phyloP scores from a whole-genome alignment of 2,888 invertebrate genomes.

The Subacronicta megacephala region DNA sequence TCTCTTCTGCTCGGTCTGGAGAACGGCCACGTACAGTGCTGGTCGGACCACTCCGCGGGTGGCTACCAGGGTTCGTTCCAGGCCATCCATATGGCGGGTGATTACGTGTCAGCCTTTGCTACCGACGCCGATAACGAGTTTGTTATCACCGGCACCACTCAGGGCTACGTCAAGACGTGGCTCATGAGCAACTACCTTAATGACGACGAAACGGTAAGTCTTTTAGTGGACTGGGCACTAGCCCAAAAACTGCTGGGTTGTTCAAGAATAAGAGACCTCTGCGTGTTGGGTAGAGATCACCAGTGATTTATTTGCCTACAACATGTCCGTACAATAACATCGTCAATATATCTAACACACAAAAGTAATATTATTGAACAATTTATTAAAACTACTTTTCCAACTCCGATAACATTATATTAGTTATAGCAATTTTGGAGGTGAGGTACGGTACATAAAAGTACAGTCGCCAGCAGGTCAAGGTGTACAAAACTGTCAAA shows the following conservation, averaged over 20 bases:
- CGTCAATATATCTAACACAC: too few species aligned
- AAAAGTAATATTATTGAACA: too few species aligned
- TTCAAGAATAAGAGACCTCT: too few species aligned
- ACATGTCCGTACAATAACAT: too few species aligned
- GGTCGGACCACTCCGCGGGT: conserved; percentile 94
- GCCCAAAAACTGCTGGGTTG: background rate
- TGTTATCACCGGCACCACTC: conserved; percentile 92
- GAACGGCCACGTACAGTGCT: conserved; percentile 94
- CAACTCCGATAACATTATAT: too few species aligned
- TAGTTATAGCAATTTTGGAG: too few species aligned
- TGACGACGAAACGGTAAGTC: conserved; percentile 72
- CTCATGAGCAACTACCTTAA: conserved; percentile 91
- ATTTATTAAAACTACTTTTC: too few species aligned
- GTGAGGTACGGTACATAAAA: too few species aligned
- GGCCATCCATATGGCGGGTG: conserved; percentile 91
- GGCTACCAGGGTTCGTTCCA: conserved; percentile 92
- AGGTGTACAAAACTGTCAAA: too few species aligned
- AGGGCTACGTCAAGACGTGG: conserved; percentile 95
- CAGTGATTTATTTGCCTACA: too few species aligned
- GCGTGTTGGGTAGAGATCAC: too few species aligned
- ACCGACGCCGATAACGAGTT: conserved; percentile 93
- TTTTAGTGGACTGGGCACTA: background rate
- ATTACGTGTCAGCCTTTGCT: conserved; percentile 91
- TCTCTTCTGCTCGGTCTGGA: conserved; percentile 93
- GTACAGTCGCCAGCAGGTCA: too few species aligned